A percentile compares a stretch with the other conserved stretches of the same genome.
Evolutionary conservation across 2,888 invertebrate species (phyloP).

Genomic region (Bombylius major): DNA sequence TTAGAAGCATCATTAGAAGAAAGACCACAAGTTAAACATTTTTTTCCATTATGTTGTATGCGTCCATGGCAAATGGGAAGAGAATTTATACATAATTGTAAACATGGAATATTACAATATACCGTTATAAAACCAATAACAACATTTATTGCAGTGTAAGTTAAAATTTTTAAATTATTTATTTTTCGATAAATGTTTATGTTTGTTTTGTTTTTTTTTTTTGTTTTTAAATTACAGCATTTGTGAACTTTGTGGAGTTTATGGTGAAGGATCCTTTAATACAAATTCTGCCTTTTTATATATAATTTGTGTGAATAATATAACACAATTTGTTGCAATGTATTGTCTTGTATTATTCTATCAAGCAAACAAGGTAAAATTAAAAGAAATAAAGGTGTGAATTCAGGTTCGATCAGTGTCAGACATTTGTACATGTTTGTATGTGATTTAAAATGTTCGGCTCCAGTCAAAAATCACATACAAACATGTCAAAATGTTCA

Average conservation of each 20-base stretch:
- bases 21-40: conserved; percentile 72
- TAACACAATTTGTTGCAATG: conserved; percentile 93
- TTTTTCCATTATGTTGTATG: conserved; percentile 84
- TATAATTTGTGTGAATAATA: conserved; percentile 74
- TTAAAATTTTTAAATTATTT: conserved; percentile 16
- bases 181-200: neutral
- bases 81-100: conserved; percentile 87
- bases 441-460: too few species aligned
- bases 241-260: conserved; percentile 72
- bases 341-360: conserved; percentile 92
- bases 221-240: conserved; percentile 44
- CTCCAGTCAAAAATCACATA: too few species aligned
- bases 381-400: too few species aligned
- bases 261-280: conserved; percentile 84
- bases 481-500: too few species aligned
- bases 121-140: conserved; percentile 83
- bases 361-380: conserved; percentile 59
- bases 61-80: conserved; percentile 90
- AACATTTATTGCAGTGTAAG: conserved; percentile 80
- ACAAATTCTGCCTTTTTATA: conserved; percentile 80
- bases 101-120: conserved; percentile 93
- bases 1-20: conserved; percentile 67
- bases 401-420: too few species aligned
- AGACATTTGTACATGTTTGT: too few species aligned
- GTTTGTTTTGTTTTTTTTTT: conserved; percentile 14